Conservation (phyloP, 2,113 vertebrate genomes). For the Laterallus jamaicensis region DNA sequence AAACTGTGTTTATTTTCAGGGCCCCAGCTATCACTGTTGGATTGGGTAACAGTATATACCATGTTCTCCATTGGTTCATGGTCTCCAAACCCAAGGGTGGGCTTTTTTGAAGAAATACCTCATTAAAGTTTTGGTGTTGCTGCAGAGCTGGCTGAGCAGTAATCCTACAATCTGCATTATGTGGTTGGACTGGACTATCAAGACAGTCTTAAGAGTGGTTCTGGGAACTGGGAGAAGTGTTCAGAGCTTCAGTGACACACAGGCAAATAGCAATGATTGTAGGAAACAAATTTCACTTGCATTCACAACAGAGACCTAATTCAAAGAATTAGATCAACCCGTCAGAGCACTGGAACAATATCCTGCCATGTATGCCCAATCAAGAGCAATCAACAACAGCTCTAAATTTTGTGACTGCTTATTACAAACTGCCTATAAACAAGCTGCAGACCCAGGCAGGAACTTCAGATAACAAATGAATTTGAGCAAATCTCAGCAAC, state of each 20-base stretch:
- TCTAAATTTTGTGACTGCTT: background rate
- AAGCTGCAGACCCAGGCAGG: constrained; percentile 21
- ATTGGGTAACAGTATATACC: rapidly evolving
- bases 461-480: constrained; percentile 53
- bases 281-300: background rate
- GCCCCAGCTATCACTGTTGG: background rate
- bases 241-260: background rate
- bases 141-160: background rate
- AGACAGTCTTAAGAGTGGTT: background rate
- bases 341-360: background rate
- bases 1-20: background rate
- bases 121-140: rapidly evolving
- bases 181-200: background rate
- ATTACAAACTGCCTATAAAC: constrained; percentile 4
- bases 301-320: background rate
- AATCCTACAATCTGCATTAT: rapidly evolving
- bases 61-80: background rate
- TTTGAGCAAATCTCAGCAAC: constrained; percentile 51
- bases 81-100: background rate
- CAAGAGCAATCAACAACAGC: background rate
- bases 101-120: background rate
- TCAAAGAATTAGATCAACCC: background rate
- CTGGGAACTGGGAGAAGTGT: background rate
- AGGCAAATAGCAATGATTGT: background rate
- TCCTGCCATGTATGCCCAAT: background rate